These are phyloP conservation scores for Tricholauxania praeusta DNA, from an alignment of 2,888 invertebrate species.

Conservation along the genomic window DNA sequence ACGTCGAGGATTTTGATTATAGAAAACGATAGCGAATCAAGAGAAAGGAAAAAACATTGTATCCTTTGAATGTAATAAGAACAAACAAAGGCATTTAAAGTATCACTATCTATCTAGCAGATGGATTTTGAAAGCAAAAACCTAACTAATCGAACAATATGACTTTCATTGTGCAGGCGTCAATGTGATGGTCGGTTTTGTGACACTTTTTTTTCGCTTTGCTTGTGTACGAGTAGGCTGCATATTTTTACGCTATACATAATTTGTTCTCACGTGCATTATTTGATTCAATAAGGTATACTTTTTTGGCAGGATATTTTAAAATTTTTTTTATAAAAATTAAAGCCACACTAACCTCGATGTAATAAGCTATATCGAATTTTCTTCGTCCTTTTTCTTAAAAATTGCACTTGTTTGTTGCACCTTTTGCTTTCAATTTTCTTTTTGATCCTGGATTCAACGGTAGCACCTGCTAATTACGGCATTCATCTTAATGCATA, in stretches of 20 bases:
- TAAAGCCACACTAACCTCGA: too few species aligned
- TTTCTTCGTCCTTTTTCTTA: too few species aligned
- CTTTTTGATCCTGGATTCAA: too few species aligned
- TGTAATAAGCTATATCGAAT: too few species aligned
- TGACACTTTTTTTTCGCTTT: slow-evolving; percentile 15
- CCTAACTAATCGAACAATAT: not conserved
- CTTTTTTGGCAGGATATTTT: too few species aligned
- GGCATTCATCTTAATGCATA: too few species aligned
- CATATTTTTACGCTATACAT: not conserved
- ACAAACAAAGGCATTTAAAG: slow-evolving; percentile 8
- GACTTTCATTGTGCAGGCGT: slow-evolving; percentile 19
- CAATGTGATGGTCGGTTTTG: slow-evolving; percentile 10
- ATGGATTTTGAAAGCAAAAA: not conserved
- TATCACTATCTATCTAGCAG: slow-evolving; percentile 7
- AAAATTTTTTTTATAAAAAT: too few species aligned
- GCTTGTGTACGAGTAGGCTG: not conserved
- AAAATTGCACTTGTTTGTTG: too few species aligned
- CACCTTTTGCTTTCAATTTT: too few species aligned
- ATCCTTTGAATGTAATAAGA: slow-evolving; percentile 1
- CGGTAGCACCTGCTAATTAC: too few species aligned
- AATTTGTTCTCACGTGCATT: slow-evolving; percentile 27
- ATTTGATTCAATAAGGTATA: too few species aligned
- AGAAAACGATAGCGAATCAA: slow-evolving; percentile 28
- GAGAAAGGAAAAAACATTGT: slow-evolving; percentile 1
- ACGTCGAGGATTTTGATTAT: slow-evolving; percentile 15